Base-by-base conservation (phyloP, 2,888 invertebrate species). In the Hirtodrosophila histrioides region DNA sequence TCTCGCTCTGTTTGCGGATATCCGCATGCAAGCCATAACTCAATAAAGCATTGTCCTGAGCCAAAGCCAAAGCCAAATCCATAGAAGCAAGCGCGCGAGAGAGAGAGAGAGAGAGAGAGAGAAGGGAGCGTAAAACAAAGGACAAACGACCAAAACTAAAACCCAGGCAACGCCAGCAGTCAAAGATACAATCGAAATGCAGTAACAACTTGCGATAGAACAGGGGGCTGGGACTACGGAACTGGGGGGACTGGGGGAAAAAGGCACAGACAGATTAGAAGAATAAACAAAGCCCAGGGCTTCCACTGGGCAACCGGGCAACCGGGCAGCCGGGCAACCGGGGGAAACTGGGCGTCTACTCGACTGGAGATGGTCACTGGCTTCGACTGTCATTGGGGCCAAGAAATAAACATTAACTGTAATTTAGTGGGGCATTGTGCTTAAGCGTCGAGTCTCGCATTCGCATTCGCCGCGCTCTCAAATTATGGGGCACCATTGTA, bases 1-100 rank as follows among this genome's bases (percentile, higher is more conserved):
- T 69, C 58, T 74, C 56, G 50, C 50, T 81, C 68, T 64, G 51
- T 60, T 57, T 61, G 82, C 88, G 84, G 84, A 84, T 73, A 88
- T 84, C 84, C 84, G 84, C 84, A 88, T 84, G 88, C 88, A 84
- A 83, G 80, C 88, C 80, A 84, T 84, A 84, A 84, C 88, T 84
- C 84, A 84, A 84, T 84, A 84, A 83, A 80, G 75, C 84, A 84
- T 86, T 83, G 84, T 86, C 69, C 86, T 56, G 55, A 77, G 78
- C 69, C 75, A 73, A 73, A 79, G 70, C 67, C 49, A 57, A 53
- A 55, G 70, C 17, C 17, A 17, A 17, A 17, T 17, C 17, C 51
- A 39, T 11, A 49, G 49, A 11, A 31, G 12, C 10, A 63, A 33
- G 23, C 39, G 44, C n/a, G n/a, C n/a, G n/a, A n/a, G n/a, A n/a